These are phyloP conservation scores for Acleris emargana DNA, from an alignment of 2,888 invertebrate genomes.

Conservation along the genomic window DNA sequence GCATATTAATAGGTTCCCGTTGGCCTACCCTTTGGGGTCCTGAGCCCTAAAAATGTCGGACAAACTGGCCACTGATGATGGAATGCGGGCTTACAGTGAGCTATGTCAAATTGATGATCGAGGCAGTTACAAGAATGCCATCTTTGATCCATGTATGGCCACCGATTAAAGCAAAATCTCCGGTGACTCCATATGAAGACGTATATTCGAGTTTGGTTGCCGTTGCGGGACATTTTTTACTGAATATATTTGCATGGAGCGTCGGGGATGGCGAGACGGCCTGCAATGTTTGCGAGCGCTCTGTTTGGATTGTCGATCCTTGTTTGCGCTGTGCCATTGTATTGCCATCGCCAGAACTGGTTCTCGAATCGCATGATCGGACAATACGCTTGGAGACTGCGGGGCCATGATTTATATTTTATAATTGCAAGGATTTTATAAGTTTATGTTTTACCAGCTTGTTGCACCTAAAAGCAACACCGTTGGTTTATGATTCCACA, in stretches of 20 bases:
- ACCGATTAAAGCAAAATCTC: slow-evolving; percentile 33
- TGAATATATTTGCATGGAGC: slow-evolving; percentile 60
- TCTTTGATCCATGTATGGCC: slow-evolving; percentile 42
- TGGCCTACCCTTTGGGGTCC: too few species aligned
- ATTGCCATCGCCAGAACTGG: slow-evolving; percentile 45
- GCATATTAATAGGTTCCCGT: too few species aligned
- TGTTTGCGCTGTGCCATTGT: slow-evolving; percentile 69
- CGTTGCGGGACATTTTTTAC: slow-evolving; percentile 47
- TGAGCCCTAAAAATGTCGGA: neutral
- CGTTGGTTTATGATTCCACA: too few species aligned
- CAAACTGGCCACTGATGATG: slow-evolving; percentile 8
- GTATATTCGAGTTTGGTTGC: slow-evolving; percentile 50
- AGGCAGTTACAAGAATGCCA: slow-evolving; percentile 36
- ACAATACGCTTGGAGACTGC: slow-evolving; percentile 34
- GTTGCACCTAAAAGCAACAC: neutral
- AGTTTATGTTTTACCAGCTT: neutral
- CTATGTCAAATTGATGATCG: slow-evolving; percentile 41
- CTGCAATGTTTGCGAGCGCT: slow-evolving; percentile 57
- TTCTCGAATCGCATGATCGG: slow-evolving; percentile 37
- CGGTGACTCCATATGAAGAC: slow-evolving; percentile 46
- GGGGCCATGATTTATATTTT: slow-evolving; percentile 25
- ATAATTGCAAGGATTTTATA: slow-evolving; percentile 9
- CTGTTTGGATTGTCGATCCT: slow-evolving; percentile 61
- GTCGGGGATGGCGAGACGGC: slow-evolving; percentile 52
- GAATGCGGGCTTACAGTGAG: slow-evolving; percentile 13